A percentile compares a stretch with the other conserved stretches of the same genome.
Conservation (phyloP, 2,888 invertebrate species). For the Amaurobius ferox region DNA sequence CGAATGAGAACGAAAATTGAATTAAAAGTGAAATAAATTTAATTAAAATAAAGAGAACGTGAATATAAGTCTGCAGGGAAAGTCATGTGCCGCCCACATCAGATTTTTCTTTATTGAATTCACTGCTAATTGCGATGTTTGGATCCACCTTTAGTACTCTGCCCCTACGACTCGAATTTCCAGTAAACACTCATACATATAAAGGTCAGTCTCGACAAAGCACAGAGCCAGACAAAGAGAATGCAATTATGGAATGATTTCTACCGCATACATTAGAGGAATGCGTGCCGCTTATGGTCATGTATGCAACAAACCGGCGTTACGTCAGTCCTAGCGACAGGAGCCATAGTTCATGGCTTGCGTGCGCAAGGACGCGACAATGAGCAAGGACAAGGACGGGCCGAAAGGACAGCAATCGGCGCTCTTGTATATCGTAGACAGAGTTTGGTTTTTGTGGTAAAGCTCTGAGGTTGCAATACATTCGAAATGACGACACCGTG, state of each 20-base stretch:
- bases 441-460: not conserved
- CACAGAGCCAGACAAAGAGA: not conserved
- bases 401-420: not conserved
- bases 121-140: no score
- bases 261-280: slow-evolving; percentile 31
- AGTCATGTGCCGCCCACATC: no score
- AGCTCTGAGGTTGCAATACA: not conserved
- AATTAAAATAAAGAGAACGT: no score
- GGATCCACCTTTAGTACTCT: no score
- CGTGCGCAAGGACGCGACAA: slow-evolving; percentile 43
- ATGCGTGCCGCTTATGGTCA: slow-evolving; percentile 59
- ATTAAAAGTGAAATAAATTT: no score
- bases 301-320: slow-evolving; percentile 9
- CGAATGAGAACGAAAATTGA: no score
- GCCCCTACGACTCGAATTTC: no score
- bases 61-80: no score
- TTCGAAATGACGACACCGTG: not conserved
- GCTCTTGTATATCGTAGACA: not conserved
- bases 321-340: slow-evolving; percentile 11
- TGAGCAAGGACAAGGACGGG: slow-evolving; percentile 25
- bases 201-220: no score
- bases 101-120: no score
- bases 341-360: slow-evolving; percentile 35
- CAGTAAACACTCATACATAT: no score
- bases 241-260: not conserved